phyloP scores from a whole-genome alignment of 1,140 invertebrate genomes.

The Plectrocnemia conspersa region DNA sequence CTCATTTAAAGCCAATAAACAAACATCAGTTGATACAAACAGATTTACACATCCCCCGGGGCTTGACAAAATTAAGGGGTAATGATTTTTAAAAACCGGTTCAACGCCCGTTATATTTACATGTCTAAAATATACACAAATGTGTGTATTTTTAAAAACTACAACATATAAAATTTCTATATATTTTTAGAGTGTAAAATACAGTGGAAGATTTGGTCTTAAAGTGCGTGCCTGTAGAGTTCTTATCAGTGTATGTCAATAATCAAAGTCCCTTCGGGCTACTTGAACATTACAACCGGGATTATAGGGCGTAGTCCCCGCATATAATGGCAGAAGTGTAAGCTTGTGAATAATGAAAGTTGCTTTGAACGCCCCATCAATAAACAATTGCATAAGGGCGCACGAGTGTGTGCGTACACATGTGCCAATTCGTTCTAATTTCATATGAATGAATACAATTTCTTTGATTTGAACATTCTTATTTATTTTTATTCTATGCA shows the following conservation, averaged over 20 bases:
- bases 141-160: too few relatives aligned
- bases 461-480: too few relatives aligned
- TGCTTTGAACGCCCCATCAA: slow-evolving; percentile 15
- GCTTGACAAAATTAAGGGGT: not conserved
- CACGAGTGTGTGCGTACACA: not conserved
- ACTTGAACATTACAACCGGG: slow-evolving; percentile 4
- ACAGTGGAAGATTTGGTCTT: too few relatives aligned
- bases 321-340: slow-evolving; percentile 13
- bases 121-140: too few relatives aligned
- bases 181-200: too few relatives aligned
- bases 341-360: slow-evolving; percentile 25
- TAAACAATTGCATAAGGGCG: slow-evolving; percentile 16
- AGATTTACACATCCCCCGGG: slow-evolving; percentile 22
- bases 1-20: slow-evolving; percentile 26
- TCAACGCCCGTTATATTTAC: too few relatives aligned
- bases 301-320: not conserved
- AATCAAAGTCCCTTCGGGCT: slow-evolving; percentile 1
- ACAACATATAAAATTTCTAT: too few relatives aligned
- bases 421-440: too few relatives aligned
- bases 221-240: too few relatives aligned
- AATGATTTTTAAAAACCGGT: too few relatives aligned
- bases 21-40: slow-evolving; percentile 32
- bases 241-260: slow-evolving; percentile 3
- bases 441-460: too few relatives aligned
- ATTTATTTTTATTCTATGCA: too few relatives aligned